Percentiles rank a stretch among this genome's conserved stretches.
phyloP scores from a whole-genome alignment of 2,797 vertebrate species.

The Podargus strigoides region DNA sequence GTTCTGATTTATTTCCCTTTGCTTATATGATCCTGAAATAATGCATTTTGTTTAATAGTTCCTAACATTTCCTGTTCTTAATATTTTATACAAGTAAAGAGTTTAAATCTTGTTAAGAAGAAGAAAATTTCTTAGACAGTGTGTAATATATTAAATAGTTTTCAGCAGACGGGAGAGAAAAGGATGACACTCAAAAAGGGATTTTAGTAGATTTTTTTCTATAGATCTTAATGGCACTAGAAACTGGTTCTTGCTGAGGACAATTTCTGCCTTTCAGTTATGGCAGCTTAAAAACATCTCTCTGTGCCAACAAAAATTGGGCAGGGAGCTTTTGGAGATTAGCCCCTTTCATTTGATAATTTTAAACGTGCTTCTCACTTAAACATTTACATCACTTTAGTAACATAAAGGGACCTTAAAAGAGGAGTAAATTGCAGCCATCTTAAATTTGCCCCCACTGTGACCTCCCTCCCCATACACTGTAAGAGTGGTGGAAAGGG shows the following conservation, averaged over 20 bases:
- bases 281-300: conserved; percentile 39
- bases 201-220: conserved; percentile 18
- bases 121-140: conserved; percentile 9
- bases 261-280: conserved; percentile 38
- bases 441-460: conserved; percentile 49
- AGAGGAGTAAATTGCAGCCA: conserved; percentile 49
- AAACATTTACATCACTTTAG: conserved; percentile 57
- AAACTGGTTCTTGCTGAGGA: not conserved
- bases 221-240: not conserved
- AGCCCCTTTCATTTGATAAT: conserved; percentile 57
- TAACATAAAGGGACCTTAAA: conserved; percentile 45
- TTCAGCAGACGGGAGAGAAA: not conserved
- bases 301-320: not conserved
- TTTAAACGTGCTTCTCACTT: conserved; percentile 46
- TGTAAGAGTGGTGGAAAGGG: conserved; percentile 11
- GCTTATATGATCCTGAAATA: not conserved
- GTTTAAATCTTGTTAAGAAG: conserved; percentile 10
- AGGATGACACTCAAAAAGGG: not conserved
- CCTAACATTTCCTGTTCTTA: not conserved
- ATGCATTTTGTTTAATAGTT: conserved; percentile 17
- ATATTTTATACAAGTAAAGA: conserved; percentile 20
- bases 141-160: not conserved
- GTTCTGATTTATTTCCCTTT: conserved; percentile 20
- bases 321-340: conserved; percentile 29
- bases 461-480: conserved; percentile 19